Evolutionary conservation across 2,113 vertebrate genomes (phyloP).

Genomic region (Vombatus ursinus): DNA sequence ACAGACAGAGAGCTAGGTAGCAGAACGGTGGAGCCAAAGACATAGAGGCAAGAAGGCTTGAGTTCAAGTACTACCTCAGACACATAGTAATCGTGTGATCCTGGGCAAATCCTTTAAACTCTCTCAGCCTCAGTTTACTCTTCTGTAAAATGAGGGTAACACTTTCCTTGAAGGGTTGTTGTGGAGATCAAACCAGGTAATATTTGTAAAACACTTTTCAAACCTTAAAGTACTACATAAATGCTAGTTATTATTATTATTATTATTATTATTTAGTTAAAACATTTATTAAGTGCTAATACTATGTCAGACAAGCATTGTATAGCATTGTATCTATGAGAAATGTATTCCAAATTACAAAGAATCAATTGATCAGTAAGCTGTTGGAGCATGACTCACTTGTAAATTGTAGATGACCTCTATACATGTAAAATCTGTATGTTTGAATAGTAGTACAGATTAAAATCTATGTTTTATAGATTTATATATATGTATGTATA

Average conservation of each 20-base stretch:
- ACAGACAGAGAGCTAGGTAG: too few species aligned
- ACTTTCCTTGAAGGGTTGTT: neutral
- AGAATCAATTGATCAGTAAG: neutral
- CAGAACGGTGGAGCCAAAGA: neutral
- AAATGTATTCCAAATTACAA: neutral
- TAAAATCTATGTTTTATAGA: too few species aligned
- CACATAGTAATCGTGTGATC: neutral
- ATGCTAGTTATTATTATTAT: neutral
- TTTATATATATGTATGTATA: too few species aligned
- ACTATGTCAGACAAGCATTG: neutral
- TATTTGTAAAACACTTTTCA: neutral
- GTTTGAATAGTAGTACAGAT: neutral
- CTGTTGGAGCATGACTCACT: neutral
- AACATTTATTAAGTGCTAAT: neutral
- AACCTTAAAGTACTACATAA: neutral
- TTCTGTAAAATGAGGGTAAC: neutral
- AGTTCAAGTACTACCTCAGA: neutral
- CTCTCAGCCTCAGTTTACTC: neutral
- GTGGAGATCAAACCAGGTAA: neutral
- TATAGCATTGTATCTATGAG: neutral
- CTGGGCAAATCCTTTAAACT: neutral
- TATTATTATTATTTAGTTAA: neutral
- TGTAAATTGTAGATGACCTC: neutral
- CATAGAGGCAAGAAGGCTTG: neutral
- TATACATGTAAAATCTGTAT: neutral